Base-by-base conservation (phyloP, 2,888 invertebrate species). In the Drosophila ustulata region DNA sequence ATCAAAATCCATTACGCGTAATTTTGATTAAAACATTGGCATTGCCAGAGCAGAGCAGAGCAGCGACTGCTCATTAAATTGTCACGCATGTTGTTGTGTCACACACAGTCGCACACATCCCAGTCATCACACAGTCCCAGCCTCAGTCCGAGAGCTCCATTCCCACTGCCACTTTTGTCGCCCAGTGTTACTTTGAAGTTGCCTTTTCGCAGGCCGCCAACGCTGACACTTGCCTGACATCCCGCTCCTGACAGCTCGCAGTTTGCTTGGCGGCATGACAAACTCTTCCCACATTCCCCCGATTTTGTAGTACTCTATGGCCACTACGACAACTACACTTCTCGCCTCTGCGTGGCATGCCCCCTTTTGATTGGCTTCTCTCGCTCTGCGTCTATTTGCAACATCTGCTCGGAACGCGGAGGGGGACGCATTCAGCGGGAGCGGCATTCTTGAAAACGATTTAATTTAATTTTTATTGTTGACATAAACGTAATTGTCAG, bases 401-500 rank as follows among this genome's bases (percentile, higher is more conserved):
- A 75, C 85, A 85, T 85, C 85, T 85, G 85, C 8, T 65, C 80
- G 65, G 65, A 58, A 68, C 43, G 68, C 34, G 34, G 18, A 25
- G 34, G 8, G 55, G 18, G 55, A 3, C 32, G 55, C 55, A 45
- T 45, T 56, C 34, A 59, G 70, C 75, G 63, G 66, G 25, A 59
- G 70, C 75, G 63, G 66, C 74, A 75, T 78, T 80, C 84, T 78
- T 75, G 67, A 82, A 86, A 89, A 84, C 89, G 86, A 87, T 90
- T 88, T 82, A 83, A 88, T 89, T 90, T 89, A 73, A 81, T 81
- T 84, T 81, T 89, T 87, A 88, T 78, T 84, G 80, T 86, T 87
- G 81, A 84, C 84, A 87, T 84, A 82, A 89, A 86, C 90, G 89
- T 89, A 91, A 91, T 91, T 90, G 91, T 91, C 91, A 90, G 88